A percentile compares a stretch with the other conserved stretches of the same genome.
Conservation (phyloP, 1,140 invertebrate species). For the Ostrea denselamellosa region DNA sequence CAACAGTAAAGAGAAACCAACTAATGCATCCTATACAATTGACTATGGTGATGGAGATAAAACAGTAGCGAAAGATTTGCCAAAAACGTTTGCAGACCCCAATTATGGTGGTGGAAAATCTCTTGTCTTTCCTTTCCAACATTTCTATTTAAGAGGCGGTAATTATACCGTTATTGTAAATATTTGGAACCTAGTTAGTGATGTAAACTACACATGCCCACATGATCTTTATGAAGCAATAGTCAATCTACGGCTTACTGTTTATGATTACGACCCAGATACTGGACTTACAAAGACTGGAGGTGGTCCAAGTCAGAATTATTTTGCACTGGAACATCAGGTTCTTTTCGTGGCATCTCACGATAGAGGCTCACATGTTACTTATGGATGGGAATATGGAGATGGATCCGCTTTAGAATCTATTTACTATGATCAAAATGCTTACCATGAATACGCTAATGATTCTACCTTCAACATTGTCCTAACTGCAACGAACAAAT, state of each 20-base stretch:
- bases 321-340: slow-evolving; percentile 57
- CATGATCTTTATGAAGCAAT: slow-evolving; percentile 62
- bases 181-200: slow-evolving; percentile 60
- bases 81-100: background rate
- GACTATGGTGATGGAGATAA: slow-evolving; percentile 62
- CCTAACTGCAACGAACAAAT: slow-evolving; percentile 53
- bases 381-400: slow-evolving; percentile 57
- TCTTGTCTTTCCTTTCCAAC: slow-evolving; percentile 49
- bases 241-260: slow-evolving; percentile 41
- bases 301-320: slow-evolving; percentile 46
- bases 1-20: slow-evolving; percentile 43
- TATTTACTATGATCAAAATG: slow-evolving; percentile 50
- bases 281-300: slow-evolving; percentile 49
- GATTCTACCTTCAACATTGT: slow-evolving; percentile 47
- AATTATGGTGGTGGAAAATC: slow-evolving; percentile 30
- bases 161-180: slow-evolving; percentile 57
- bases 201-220: slow-evolving; percentile 44
- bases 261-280: slow-evolving; percentile 48
- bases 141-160: slow-evolving; percentile 59
- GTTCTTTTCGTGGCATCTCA: slow-evolving; percentile 51
- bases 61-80: slow-evolving; percentile 1
- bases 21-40: slow-evolving; percentile 62
- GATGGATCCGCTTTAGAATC: slow-evolving; percentile 43
- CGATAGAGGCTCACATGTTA: slow-evolving; percentile 58
- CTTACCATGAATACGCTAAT: slow-evolving; percentile 49